Conservation (phyloP, 1,140 invertebrate genomes). For the Chrysopa pallens region DNA sequence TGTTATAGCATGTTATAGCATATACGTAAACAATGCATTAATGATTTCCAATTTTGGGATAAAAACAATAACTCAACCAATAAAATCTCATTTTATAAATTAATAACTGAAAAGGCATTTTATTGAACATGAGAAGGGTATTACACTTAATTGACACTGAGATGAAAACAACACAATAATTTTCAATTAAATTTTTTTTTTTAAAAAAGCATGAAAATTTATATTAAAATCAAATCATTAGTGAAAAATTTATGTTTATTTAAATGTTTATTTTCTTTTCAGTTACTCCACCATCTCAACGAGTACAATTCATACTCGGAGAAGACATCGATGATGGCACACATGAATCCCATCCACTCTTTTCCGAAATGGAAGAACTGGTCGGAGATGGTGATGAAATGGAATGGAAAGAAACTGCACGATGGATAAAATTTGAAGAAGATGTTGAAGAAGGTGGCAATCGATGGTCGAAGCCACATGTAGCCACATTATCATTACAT, state of each 20-base stretch:
- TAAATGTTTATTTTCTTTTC: slow-evolving; percentile 20
- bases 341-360: slow-evolving; percentile 70
- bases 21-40: too few species aligned
- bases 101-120: too few species aligned
- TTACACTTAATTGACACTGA: too few species aligned
- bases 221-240: background rate
- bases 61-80: too few species aligned
- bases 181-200: background rate
- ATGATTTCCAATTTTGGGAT: too few species aligned
- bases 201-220: background rate
- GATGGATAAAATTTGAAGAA: slow-evolving; percentile 93
- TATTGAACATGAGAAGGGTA: too few species aligned
- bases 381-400: slow-evolving; percentile 71
- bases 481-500: slow-evolving; percentile 78
- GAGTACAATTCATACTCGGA: slow-evolving; percentile 90
- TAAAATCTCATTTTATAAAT: too few species aligned
- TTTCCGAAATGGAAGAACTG: slow-evolving; percentile 93
- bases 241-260: background rate
- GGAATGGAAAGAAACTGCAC: slow-evolving; percentile 94
- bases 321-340: slow-evolving; percentile 77
- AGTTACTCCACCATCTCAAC: slow-evolving; percentile 75
- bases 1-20: too few species aligned
- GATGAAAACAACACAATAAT: too few species aligned
- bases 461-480: slow-evolving; percentile 88
- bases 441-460: slow-evolving; percentile 89